Percentiles rank a stretch among this genome's conserved stretches.
These are phyloP conservation scores for Dromius quadrimaculatus DNA, from an alignment of 2,888 invertebrate species.

Conservation along the genomic window DNA sequence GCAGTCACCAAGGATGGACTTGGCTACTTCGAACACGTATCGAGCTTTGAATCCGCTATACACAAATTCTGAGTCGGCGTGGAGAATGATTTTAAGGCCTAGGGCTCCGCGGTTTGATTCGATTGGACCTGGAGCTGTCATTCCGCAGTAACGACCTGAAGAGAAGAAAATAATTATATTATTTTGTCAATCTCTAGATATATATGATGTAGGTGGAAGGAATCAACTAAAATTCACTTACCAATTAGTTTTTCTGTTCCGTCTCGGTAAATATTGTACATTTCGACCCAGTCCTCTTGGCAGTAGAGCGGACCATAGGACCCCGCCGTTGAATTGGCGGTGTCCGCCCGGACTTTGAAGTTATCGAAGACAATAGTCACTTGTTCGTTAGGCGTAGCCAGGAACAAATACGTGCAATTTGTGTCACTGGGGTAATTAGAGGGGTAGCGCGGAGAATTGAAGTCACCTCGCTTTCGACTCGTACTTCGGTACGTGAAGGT, in stretches of 20 bases:
- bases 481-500: conserved; percentile 91
- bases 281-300: conserved; percentile 94
- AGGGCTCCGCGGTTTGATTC: conserved; percentile 91
- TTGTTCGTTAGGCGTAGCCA: conserved; percentile 88
- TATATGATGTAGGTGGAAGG: no score
- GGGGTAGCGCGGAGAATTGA: conserved; percentile 96
- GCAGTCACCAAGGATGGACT: conserved; percentile 92
- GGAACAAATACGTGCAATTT: conserved; percentile 93
- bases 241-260: conserved; percentile 84
- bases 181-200: not conserved
- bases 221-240: not conserved
- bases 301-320: conserved; percentile 79
- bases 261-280: conserved; percentile 89
- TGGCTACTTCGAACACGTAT: conserved; percentile 91
- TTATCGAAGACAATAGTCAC: conserved; percentile 92
- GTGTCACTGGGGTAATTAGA: conserved; percentile 96
- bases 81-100: conserved; percentile 88
- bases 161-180: not conserved
- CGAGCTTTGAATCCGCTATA: conserved; percentile 96
- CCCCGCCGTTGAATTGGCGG: conserved; percentile 81
- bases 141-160: conserved; percentile 73
- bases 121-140: conserved; percentile 93
- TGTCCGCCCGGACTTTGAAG: conserved; percentile 88
- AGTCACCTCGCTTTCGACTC: conserved; percentile 88
- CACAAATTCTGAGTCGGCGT: conserved; percentile 88